These are phyloP conservation scores for Chrysochloris asiatica DNA, from an alignment of 2,113 vertebrate genomes.

Conservation along the genomic window DNA sequence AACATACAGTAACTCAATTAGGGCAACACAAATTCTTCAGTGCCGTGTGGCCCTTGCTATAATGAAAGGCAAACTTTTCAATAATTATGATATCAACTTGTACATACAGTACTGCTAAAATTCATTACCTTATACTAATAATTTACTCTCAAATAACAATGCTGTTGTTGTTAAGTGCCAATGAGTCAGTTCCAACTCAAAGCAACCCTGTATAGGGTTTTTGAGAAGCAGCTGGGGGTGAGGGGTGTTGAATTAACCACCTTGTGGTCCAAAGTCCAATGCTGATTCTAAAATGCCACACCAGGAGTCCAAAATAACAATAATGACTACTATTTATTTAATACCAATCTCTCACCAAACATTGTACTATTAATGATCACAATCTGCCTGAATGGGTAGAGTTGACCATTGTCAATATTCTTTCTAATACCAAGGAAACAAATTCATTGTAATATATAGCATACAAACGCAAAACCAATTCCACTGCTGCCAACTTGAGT, in stretches of 20 bases:
- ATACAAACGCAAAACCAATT: background rate
- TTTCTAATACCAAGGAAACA: conserved; percentile 1
- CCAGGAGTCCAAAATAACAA: background rate
- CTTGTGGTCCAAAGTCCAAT: too few relatives aligned
- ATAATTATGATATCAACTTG: conserved; percentile 12
- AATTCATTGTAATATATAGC: background rate
- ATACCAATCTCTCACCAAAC: background rate
- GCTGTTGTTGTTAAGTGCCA: too few relatives aligned
- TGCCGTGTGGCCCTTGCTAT: background rate
- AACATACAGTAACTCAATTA: conserved; percentile 39
- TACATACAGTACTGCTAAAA: background rate
- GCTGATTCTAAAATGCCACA: too few relatives aligned
- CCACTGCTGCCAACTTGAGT: too few relatives aligned
- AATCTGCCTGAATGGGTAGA: background rate
- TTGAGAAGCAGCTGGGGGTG: too few relatives aligned
- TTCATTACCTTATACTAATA: conserved; percentile 8
- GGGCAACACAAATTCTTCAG: background rate
- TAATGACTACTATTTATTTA: background rate
- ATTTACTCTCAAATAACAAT: background rate
- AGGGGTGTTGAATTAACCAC: too few relatives aligned
- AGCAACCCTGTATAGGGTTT: too few relatives aligned
- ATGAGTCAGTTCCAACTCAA: too few relatives aligned
- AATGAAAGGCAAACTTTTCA: conserved; percentile 14
- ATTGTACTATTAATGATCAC: background rate
- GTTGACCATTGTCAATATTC: background rate